phyloP scores from a whole-genome alignment of 2,113 vertebrate genomes.

The Centropus bengalensis region DNA sequence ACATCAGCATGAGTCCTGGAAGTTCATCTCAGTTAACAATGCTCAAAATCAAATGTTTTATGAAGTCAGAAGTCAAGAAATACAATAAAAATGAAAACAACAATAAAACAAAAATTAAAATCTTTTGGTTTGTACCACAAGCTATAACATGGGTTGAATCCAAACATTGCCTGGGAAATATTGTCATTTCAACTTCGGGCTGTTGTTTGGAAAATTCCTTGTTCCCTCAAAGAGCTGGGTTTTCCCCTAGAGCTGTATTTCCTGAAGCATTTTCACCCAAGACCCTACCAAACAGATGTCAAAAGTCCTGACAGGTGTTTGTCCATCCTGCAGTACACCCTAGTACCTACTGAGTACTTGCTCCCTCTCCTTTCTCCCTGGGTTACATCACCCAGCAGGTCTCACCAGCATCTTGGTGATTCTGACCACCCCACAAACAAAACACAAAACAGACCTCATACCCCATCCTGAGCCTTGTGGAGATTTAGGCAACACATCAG shows the following conservation, averaged over 20 bases:
- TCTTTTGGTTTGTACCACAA: background rate
- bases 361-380: background rate
- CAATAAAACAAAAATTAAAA: too few species aligned
- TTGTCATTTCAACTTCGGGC: background rate
- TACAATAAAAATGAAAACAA: background rate
- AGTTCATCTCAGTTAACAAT: background rate
- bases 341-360: background rate
- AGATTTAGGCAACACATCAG: background rate
- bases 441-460: accelerated
- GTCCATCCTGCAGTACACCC: background rate
- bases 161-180: background rate
- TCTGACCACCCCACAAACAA: background rate
- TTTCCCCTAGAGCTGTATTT: background rate
- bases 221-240: background rate
- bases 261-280: background rate
- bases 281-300: background rate
- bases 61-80: background rate
- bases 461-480: background rate
- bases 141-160: background rate
- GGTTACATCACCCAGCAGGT: accelerated
- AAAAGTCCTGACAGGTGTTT: accelerated
- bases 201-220: background rate
- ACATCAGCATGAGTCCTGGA: accelerated
- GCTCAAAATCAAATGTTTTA: background rate
- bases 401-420: accelerated